Evolutionary conservation across 1,140 invertebrate genomes (phyloP), one percentile per base, ranked within the genome.

Genomic region (Eubasilissa regina): DNA sequence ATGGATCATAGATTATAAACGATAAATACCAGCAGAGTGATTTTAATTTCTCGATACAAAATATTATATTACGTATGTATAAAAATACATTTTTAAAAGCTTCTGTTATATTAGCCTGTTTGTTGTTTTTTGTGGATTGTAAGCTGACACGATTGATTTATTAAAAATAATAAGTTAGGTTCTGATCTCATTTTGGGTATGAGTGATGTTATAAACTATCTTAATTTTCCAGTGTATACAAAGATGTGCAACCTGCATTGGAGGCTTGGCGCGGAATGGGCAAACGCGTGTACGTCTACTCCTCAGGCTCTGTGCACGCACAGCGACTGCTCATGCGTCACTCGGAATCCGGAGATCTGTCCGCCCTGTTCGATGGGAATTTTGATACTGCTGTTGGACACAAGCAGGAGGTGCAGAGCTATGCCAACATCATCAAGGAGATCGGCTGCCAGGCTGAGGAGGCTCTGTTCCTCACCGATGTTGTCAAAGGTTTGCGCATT

Each of bases 301-400:
- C 97, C 0, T 98, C 97, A 70, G 97, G 97, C 58, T 97, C 95
- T 83, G 92, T 97, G 0, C 93, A 95, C 84, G 95, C 97, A 47
- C 97, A 99, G 87, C 96, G 97, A 86, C 89, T 98, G 10, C 89
- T 98, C 3, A 98, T 98, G 86, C 89, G 90, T 0, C 88, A 97
- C 86, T 93, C 96, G 17, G 86, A 88, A 43, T 88, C 92, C 56
- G 97, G 97, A 13, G 93, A 98, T 89, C 85, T 98, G 78, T 87
- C 92, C 62, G 85, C 93, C 87, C 90, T 93, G 73, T 93, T 98
- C 51, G 92, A 91, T 79, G 95, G 93, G 17, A 93, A 96, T 87
- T 98, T 97, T 87, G 97, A 98, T 85, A 97, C 96, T 10, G 93
- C 91, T 55, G 91, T 95, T 60, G 97, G 97, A 0, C 84, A 90